Evolutionary conservation across 2,113 vertebrate species (phyloP), one percentile per base, ranked within the genome.

Genomic region (Neomonachus schauinslandi): DNA sequence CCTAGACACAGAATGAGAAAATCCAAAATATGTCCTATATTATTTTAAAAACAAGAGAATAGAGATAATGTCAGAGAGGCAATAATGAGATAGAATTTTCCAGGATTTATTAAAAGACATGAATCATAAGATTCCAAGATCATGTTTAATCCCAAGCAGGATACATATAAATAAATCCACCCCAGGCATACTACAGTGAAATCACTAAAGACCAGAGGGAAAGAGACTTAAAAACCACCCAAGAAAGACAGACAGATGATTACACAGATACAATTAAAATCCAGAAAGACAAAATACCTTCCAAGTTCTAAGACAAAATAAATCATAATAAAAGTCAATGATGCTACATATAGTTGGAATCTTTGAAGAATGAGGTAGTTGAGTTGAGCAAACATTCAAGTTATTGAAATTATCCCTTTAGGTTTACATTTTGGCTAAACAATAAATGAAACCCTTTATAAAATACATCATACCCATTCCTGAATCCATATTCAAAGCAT

Each of bases 51-150:
- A 42, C 16, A 85, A 95, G 16, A 87, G 18, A 92, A 80, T 59
- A 85, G 12, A 91, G 42, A 51, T 59, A 67, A 53, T 49, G n/a
- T 76, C 57, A 86, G 9, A 39, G 16, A 89, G 15, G 28, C 46
- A 94, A 94, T 42, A 71, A 86, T 89, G 26, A 93, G 24, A 79
- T 33, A 22, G 65, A 83, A 76, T 82, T 80, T 94, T 59, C 53
- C 19, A 89, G 46, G 49, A 90, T 55, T 71, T 77, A 49, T 69
- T 31, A 88, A 88, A 93, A 85, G 31, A 89, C 22, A 59, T 85
- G 10, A 74, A 85, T 83, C 12, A 61, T 82, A 65, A 90, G 9
- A 91, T 82, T 95, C 8, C 26, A 42, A 92, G 96, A 90, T 83
- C 42, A n/a, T 46, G 21, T 88, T 84, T 94, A 76, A 94, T 81